These are phyloP conservation scores for Chymomyza procnemis DNA, from an alignment of 2,888 invertebrate species.

Conservation along the genomic window DNA sequence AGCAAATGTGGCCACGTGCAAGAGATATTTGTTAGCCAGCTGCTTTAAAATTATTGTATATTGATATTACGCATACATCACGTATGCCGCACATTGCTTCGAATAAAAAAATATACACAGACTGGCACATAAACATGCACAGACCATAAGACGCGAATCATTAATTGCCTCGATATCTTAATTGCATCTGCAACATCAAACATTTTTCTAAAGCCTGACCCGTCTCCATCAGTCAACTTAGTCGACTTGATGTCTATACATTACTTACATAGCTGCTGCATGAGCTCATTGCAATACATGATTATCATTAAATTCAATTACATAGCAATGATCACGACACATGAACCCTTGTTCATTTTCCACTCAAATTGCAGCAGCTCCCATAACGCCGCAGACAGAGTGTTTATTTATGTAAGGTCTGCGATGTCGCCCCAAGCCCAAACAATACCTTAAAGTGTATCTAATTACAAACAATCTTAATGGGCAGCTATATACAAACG, in stretches of 20 bases:
- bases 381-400: slow-evolving; percentile 30
- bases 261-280: slow-evolving; percentile 27
- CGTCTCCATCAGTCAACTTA: slow-evolving; percentile 3
- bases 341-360: background rate
- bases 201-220: background rate
- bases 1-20: background rate
- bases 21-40: background rate
- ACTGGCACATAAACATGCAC: background rate
- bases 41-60: background rate
- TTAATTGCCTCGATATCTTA: slow-evolving; percentile 35
- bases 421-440: slow-evolving; percentile 2
- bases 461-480: background rate
- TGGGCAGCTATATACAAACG: background rate
- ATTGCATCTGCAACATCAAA: slow-evolving; percentile 15
- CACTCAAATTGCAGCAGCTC: background rate
- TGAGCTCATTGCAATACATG: slow-evolving; percentile 35
- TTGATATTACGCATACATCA: slow-evolving; percentile 10
- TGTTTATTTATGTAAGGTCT: slow-evolving; percentile 1
- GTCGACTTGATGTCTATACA: slow-evolving; percentile 22
- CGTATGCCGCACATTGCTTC: slow-evolving; percentile 1
- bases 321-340: slow-evolving; percentile 9
- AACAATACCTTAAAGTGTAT: background rate
- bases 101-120: background rate
- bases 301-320: slow-evolving; percentile 2
- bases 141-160: background rate